Percentiles rank a stretch among this genome's conserved stretches.
phyloP scores from a whole-genome alignment of 2,797 vertebrate genomes.

The Falco novaeseelandiae region DNA sequence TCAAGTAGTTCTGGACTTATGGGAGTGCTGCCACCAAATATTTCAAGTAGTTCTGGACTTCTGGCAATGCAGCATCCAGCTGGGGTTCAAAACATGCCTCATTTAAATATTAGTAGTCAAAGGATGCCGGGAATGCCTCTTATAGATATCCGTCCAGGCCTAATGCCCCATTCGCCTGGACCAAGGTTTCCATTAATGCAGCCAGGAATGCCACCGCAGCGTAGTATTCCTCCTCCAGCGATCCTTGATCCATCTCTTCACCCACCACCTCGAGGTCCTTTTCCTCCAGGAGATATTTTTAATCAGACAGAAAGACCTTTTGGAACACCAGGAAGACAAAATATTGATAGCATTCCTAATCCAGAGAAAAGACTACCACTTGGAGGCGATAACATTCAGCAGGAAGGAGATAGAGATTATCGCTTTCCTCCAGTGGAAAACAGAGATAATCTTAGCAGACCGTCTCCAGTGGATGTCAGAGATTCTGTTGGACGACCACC shows the following conservation, averaged over 20 bases:
- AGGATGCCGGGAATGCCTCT: constrained; percentile 91
- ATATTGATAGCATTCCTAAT: constrained; percentile 83
- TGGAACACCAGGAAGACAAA: constrained; percentile 78
- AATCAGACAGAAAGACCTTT: constrained; percentile 84
- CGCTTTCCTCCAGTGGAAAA: constrained; percentile 89
- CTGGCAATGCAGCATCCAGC: constrained; percentile 84
- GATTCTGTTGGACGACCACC: constrained; percentile 80
- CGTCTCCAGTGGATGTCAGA: constrained; percentile 87
- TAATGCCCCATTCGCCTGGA: constrained; percentile 83
- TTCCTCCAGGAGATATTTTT: constrained; percentile 90
- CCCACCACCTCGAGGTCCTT: constrained; percentile 86
- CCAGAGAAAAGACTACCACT: constrained; percentile 84
- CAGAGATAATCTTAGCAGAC: constrained; percentile 86
- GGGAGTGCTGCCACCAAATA: constrained; percentile 78
- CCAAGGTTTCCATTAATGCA: constrained; percentile 90
- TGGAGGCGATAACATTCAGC: constrained; percentile 83
- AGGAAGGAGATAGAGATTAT: constrained; percentile 97
- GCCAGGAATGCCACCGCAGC: constrained; percentile 84
- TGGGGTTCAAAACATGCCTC: constrained; percentile 85
- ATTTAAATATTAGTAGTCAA: constrained; percentile 83
- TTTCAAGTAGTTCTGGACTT: constrained; percentile 78
- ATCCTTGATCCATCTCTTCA: constrained; percentile 88
- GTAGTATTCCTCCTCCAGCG: constrained; percentile 76
- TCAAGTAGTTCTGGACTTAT: constrained; percentile 86
- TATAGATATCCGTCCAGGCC: constrained; percentile 90